Percentiles rank a stretch among this genome's conserved stretches.
Conservation (phyloP, 1,140 invertebrate genomes). For the Anthonomus grandis region DNA sequence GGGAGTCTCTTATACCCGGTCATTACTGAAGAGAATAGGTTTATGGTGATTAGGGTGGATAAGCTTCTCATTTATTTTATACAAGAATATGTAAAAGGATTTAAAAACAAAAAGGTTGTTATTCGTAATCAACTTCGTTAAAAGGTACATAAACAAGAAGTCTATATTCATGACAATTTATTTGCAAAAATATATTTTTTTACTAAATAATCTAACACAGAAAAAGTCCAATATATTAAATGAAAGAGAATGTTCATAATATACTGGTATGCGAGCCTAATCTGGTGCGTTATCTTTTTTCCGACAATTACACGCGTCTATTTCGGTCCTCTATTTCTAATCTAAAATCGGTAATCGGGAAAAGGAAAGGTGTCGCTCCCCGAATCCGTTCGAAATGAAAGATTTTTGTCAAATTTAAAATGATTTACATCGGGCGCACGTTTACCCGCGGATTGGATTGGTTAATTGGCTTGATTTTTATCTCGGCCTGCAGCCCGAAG, state of each 20-base stretch:
- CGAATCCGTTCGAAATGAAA: conserved; percentile 22
- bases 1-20: no score
- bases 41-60: no score
- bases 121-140: no score
- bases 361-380: conserved; percentile 24
- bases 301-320: conserved; percentile 14
- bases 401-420: conserved; percentile 28
- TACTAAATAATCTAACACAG: no score
- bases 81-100: no score
- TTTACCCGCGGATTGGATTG: conserved; percentile 18
- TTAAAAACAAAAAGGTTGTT: no score
- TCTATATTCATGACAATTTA: no score
- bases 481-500: conserved; percentile 10
- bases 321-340: conserved; percentile 17
- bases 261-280: conserved; percentile 3
- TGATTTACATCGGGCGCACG: conserved; percentile 26
- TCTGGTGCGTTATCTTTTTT: conserved; percentile 15
- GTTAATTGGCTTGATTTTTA: conserved; percentile 26
- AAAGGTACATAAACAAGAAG: no score
- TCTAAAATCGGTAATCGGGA: conserved; percentile 16
- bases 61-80: no score
- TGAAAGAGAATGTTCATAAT: conserved; percentile 15
- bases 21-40: no score
- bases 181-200: no score
- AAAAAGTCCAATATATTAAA: no score